Evolutionary conservation across 2,797 vertebrate species (phyloP).

Genomic region (Rhincodon typus): DNA sequence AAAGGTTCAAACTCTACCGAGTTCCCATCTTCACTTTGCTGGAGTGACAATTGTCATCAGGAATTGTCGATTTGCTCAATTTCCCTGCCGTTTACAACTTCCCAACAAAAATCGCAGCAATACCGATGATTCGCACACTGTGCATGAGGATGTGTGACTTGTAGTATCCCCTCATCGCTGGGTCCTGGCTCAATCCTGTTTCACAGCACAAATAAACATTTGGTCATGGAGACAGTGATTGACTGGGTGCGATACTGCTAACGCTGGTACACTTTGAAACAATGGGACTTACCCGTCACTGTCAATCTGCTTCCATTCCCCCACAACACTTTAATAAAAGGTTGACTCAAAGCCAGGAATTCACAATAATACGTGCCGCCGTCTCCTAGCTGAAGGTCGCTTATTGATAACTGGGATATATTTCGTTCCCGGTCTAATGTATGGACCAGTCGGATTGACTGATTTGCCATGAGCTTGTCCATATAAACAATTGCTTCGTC

Average conservation of each 20-base stretch:
- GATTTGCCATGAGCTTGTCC: not conserved
- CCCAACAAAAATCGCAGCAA: not conserved
- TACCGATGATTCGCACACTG: not conserved
- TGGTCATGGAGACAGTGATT: not conserved
- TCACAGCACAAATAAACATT: too few species aligned
- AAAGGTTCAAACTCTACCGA: not conserved
- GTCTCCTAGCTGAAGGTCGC: not conserved
- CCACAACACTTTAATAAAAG: rapidly evolving
- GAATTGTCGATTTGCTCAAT: not conserved
- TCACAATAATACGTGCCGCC: slow-evolving; percentile 21
- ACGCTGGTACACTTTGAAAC: not conserved
- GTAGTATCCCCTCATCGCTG: not conserved
- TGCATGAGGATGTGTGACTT: not conserved
- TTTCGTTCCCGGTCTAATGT: not conserved
- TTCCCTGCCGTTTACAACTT: too few species aligned
- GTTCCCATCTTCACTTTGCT: not conserved
- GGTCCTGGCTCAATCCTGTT: not conserved
- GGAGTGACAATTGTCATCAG: not conserved
- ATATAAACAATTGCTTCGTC: not conserved
- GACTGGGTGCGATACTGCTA: not conserved
- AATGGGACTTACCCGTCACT: not conserved
- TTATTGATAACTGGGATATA: not conserved
- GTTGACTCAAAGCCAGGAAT: not conserved
- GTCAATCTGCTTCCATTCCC: not conserved
- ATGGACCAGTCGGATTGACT: not conserved